phyloP scores from a whole-genome alignment of 2,113 vertebrate species.

The Orycteropus afer region DNA sequence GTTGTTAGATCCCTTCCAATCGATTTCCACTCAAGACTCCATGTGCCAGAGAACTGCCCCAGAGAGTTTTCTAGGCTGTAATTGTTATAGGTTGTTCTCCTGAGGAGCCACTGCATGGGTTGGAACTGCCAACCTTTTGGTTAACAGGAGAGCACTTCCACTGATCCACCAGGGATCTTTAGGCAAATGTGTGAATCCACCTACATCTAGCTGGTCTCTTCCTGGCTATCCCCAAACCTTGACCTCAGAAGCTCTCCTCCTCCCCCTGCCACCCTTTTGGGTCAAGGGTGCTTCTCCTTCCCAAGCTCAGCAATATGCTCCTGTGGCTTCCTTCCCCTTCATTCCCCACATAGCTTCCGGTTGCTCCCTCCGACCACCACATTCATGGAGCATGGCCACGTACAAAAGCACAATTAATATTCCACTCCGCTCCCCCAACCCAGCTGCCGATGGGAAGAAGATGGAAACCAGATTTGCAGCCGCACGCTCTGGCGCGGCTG shows the following conservation, averaged over 20 bases:
- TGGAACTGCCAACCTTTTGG: no score
- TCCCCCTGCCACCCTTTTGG: not conserved
- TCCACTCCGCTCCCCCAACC: slow-evolving; percentile 72
- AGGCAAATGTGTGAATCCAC: not conserved
- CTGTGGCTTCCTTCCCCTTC: slow-evolving; percentile 79
- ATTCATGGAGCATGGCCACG: slow-evolving; percentile 81
- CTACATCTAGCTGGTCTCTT: not conserved
- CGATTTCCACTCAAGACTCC: not conserved
- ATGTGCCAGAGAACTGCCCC: not conserved
- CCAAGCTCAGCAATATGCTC: slow-evolving; percentile 42
- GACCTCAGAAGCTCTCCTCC: slow-evolving; percentile 1
- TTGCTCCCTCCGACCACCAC: slow-evolving; percentile 81
- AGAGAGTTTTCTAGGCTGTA: not conserved
- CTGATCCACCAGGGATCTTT: not conserved
- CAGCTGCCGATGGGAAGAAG: slow-evolving; percentile 71
- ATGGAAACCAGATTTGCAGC: slow-evolving; percentile 54
- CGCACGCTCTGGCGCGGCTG: not conserved
- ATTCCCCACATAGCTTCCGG: slow-evolving; percentile 82
- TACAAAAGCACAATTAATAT: slow-evolving; percentile 84
- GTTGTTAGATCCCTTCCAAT: not conserved
- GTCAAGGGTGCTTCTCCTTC: slow-evolving; percentile 27
- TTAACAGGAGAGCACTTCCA: not conserved
- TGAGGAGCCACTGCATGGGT: not conserved
- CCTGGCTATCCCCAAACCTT: not conserved
- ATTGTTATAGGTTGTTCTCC: not conserved